Percentiles rank a stretch among this genome's conserved stretches.
These are phyloP conservation scores for Belonocnema kinseyi DNA, from an alignment of 1,140 invertebrate species.

Conservation along the genomic window DNA sequence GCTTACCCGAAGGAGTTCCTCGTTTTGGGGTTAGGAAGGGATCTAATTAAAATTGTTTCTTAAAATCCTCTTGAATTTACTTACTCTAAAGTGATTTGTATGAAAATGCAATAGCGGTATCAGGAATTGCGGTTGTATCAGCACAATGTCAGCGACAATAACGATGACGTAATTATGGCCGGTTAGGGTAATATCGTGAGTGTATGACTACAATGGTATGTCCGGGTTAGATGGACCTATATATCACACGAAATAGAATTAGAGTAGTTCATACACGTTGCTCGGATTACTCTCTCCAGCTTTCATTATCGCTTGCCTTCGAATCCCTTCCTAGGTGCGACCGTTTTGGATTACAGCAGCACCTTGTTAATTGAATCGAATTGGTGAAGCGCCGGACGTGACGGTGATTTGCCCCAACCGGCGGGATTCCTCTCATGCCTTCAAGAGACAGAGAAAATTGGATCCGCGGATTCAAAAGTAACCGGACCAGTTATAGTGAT, in stretches of 20 bases:
- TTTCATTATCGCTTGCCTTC: constrained; percentile 33
- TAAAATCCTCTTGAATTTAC: no score
- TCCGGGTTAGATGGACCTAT: constrained; percentile 46
- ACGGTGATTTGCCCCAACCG: constrained; percentile 5
- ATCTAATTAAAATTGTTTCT: no score
- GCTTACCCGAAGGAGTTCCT: no score
- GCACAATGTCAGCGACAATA: constrained; percentile 63
- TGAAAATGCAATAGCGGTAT: constrained; percentile 48
- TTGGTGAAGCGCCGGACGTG: constrained; percentile 5
- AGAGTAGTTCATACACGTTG: constrained; percentile 37
- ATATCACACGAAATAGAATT: constrained; percentile 55
- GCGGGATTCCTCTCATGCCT: no score
- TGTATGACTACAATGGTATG: constrained; percentile 56
- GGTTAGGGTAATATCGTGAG: constrained; percentile 68
- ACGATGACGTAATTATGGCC: constrained; percentile 70
- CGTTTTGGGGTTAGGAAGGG: no score
- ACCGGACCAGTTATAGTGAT: no score
- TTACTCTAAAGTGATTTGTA: not conserved
- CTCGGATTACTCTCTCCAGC: constrained; percentile 43
- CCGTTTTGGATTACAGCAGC: constrained; percentile 36
- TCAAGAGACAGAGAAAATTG: no score
- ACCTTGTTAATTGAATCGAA: constrained; percentile 54
- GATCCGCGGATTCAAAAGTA: not conserved
- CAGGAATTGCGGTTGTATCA: constrained; percentile 54
- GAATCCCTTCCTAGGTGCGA: constrained; percentile 33